These are phyloP conservation scores for Parelbella ahira DNA, from an alignment of 2,888 invertebrate species.

Conservation along the genomic window DNA sequence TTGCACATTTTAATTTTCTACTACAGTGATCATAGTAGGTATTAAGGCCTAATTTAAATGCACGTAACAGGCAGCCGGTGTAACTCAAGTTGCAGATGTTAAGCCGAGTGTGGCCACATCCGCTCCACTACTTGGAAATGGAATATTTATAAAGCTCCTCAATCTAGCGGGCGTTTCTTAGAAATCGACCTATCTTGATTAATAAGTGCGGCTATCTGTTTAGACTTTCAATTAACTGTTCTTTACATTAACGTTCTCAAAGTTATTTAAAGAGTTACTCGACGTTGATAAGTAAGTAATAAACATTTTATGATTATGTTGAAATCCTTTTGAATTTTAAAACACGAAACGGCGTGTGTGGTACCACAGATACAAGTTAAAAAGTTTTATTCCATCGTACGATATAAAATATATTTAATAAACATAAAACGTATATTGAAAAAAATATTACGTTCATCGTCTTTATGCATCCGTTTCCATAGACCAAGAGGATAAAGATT, in stretches of 20 bases:
- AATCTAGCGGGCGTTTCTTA: constrained; percentile 51
- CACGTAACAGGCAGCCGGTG: constrained; percentile 69
- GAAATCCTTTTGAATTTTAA: too few relatives aligned
- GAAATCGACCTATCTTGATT: constrained; percentile 62
- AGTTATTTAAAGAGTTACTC: not conserved
- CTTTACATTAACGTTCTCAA: constrained; percentile 1
- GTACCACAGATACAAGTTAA: too few relatives aligned
- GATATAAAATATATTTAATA: too few relatives aligned
- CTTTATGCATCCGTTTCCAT: too few relatives aligned
- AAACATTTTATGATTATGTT: too few relatives aligned
- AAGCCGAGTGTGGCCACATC: constrained; percentile 71
- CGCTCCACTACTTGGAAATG: constrained; percentile 70
- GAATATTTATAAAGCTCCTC: constrained; percentile 73
- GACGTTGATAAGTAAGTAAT: not conserved
- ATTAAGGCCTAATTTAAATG: constrained; percentile 59
- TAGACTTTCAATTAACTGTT: constrained; percentile 21
- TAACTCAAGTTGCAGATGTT: constrained; percentile 78
- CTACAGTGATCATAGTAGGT: constrained; percentile 43
- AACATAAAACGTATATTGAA: too few relatives aligned
- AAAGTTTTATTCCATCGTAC: too few relatives aligned
- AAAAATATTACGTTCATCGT: too few relatives aligned
- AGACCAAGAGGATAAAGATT: too few relatives aligned
- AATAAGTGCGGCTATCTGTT: constrained; percentile 29
- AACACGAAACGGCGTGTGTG: too few relatives aligned
- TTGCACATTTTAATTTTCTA: constrained; percentile 60